Conservation (phyloP, 2,888 invertebrate genomes). For the Drosophila mimica region DNA sequence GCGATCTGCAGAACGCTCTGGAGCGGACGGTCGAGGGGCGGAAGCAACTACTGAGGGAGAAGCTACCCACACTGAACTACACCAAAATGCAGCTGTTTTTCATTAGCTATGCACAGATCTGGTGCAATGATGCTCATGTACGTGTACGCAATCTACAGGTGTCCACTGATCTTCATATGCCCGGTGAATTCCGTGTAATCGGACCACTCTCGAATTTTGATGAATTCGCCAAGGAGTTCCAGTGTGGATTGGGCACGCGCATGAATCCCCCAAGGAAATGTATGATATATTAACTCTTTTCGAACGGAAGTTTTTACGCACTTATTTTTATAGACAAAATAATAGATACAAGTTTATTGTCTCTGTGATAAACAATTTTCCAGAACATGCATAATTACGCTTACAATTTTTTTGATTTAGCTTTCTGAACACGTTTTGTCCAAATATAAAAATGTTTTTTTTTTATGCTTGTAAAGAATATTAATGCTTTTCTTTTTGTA, state of each 20-base stretch:
- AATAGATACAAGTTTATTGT: background rate
- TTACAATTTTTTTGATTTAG: background rate
- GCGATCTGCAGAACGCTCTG: conserved; percentile 65
- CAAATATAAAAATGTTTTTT: background rate
- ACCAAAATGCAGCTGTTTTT: conserved; percentile 82
- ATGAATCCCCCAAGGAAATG: conserved; percentile 82
- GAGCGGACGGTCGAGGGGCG: conserved; percentile 23
- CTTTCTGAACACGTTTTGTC: background rate
- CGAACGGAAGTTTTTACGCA: background rate
- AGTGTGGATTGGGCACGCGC: conserved; percentile 60
- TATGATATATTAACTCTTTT: conserved; percentile 68
- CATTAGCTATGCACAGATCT: conserved; percentile 81
- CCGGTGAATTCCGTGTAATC: conserved; percentile 77
- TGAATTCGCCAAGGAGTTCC: conserved; percentile 81
- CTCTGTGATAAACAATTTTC: conserved; percentile 6
- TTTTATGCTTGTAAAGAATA: background rate
- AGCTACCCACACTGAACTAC: conserved; percentile 72
- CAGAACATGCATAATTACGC: background rate
- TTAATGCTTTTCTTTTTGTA: background rate
- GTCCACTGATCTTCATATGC: conserved; percentile 68
- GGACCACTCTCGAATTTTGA: conserved; percentile 79
- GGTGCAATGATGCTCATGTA: conserved; percentile 76
- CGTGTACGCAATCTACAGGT: conserved; percentile 51
- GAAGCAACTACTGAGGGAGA: conserved; percentile 57
- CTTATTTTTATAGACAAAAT: background rate